These are phyloP conservation scores for Glomeris marginata DNA, from an alignment of 2,888 invertebrate genomes.

Conservation along the genomic window DNA sequence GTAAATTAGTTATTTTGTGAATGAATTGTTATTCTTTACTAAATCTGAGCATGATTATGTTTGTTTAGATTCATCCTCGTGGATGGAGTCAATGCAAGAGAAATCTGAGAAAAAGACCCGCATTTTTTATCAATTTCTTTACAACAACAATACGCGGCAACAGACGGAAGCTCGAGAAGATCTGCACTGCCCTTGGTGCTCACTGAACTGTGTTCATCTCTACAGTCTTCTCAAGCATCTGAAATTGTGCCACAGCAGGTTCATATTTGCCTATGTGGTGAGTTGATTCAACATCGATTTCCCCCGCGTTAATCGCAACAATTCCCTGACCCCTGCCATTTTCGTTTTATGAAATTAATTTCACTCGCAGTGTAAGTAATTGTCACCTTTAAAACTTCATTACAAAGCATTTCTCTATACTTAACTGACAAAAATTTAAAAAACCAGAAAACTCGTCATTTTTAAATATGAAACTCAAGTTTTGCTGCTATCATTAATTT, in stretches of 20 bases:
- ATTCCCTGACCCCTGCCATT: not conserved
- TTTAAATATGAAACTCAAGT: no score
- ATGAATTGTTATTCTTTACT: no score
- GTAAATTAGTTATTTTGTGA: no score
- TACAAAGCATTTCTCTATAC: no score
- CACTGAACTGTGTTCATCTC: constrained; percentile 68
- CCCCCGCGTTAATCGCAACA: not conserved
- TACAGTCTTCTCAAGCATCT: constrained; percentile 85
- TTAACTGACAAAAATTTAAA: no score
- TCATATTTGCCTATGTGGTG: constrained; percentile 80
- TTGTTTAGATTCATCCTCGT: no score
- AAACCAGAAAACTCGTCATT: no score
- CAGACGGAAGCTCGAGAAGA: constrained; percentile 90
- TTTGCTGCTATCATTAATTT: no score
- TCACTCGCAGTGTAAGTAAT: not conserved
- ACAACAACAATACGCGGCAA: constrained; percentile 85
- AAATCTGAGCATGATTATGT: no score
- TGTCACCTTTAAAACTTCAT: no score
- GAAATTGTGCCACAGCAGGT: constrained; percentile 81
- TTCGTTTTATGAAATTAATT: not conserved
- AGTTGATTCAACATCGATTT: constrained; percentile 29
- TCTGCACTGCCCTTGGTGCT: constrained; percentile 92
- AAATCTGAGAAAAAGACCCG: constrained; percentile 35
- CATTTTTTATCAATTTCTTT: constrained; percentile 89
- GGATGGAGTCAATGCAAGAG: no score